Evolutionary conservation across 1,140 invertebrate genomes (phyloP).

Genomic region (Arctopsyche grandis): DNA sequence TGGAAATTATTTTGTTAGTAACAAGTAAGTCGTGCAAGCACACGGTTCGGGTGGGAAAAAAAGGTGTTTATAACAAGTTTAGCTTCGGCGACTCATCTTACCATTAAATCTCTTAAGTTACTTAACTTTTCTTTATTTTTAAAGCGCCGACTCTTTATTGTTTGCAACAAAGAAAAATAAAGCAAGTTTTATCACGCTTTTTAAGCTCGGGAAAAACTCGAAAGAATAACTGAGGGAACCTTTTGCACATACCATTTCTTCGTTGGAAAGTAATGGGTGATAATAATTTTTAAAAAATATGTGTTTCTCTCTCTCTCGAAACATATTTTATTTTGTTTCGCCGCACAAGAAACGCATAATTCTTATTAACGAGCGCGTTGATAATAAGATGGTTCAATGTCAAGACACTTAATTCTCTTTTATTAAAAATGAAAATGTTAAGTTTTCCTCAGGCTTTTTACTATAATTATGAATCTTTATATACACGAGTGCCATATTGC

Average conservation of each 20-base stretch:
- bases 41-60: background rate
- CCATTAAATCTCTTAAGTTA: constrained; percentile 44
- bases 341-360: background rate
- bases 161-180: constrained; percentile 39
- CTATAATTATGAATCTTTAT: too few relatives aligned
- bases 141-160: constrained; percentile 36
- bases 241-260: constrained; percentile 20
- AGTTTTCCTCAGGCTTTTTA: too few relatives aligned
- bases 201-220: constrained; percentile 26
- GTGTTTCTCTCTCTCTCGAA: background rate
- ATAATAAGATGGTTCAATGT: too few relatives aligned
- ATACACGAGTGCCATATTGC: too few relatives aligned
- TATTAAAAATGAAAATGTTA: too few relatives aligned
- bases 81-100: constrained; percentile 35
- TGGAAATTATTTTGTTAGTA: background rate
- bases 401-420: too few relatives aligned
- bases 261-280: background rate
- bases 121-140: constrained; percentile 44
- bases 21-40: background rate
- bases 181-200: constrained; percentile 44
- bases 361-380: too few relatives aligned
- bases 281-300: constrained; percentile 34
- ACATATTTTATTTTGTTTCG: constrained; percentile 20
- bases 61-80: constrained; percentile 37
- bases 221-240: constrained; percentile 15